These are phyloP conservation scores for Eurois occulta DNA, from an alignment of 2,888 invertebrate species.

Conservation along the genomic window DNA sequence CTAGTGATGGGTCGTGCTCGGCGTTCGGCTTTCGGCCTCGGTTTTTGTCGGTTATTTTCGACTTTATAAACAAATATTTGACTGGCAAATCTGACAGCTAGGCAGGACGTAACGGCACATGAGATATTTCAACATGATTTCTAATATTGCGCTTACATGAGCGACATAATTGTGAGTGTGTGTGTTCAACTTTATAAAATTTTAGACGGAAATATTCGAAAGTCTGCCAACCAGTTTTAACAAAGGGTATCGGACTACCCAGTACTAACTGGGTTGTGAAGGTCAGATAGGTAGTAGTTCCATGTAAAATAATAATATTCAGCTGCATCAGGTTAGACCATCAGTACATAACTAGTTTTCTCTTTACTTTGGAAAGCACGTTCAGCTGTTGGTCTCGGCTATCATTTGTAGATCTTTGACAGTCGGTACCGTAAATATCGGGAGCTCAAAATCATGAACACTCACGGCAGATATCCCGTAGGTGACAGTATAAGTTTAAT, in stretches of 20 bases:
- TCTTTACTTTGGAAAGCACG: not conserved
- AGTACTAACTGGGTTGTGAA: no score
- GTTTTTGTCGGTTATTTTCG: not conserved
- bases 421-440: no score
- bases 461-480: no score
- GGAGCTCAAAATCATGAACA: no score
- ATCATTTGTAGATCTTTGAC: not conserved
- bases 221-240: no score
- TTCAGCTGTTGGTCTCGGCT: not conserved
- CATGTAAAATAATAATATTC: no score
- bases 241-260: no score
- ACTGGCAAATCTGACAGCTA: not conserved
- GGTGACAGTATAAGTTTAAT: no score
- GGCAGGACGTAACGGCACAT: not conserved
- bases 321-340: not conserved
- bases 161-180: no score
- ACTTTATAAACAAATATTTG: not conserved
- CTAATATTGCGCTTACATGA: no score
- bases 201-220: not conserved
- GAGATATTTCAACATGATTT: not conserved
- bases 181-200: not conserved
- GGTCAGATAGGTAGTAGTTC: no score
- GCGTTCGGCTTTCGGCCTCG: conserved; percentile 40
- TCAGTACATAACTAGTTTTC: not conserved
- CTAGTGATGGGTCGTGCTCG: conserved; percentile 58